Percentiles rank a stretch among this genome's conserved stretches.
Conservation (phyloP, 1,140 invertebrate species). For the Bombus waltoni region DNA sequence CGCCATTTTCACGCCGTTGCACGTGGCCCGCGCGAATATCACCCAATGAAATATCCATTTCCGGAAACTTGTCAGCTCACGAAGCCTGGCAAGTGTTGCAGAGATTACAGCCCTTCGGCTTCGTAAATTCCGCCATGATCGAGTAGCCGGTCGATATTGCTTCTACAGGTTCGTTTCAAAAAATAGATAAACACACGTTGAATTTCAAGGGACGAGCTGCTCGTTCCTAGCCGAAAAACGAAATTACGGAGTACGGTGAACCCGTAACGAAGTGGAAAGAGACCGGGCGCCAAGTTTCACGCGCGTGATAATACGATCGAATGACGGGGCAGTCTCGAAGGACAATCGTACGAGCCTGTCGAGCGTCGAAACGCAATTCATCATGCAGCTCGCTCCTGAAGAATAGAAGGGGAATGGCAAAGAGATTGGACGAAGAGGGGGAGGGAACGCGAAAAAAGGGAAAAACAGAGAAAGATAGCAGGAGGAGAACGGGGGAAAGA, state of each 20-base stretch:
- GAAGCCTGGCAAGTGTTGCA: neutral
- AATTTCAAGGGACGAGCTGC: neutral
- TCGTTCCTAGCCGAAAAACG: no score
- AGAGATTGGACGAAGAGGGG: neutral
- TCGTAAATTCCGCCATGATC: neutral
- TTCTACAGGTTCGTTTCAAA: neutral
- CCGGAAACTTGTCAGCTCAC: neutral
- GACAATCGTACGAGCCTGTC: constrained; percentile 64
- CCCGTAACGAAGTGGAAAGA: neutral
- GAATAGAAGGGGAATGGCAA: neutral
- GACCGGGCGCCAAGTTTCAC: constrained; percentile 44
- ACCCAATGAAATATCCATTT: constrained; percentile 35
- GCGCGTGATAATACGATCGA: constrained; percentile 64
- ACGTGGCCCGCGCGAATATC: constrained; percentile 15
- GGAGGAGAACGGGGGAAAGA: neutral
- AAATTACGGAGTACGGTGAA: neutral
- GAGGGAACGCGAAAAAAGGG: neutral
- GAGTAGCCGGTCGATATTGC: neutral
- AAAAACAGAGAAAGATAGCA: neutral
- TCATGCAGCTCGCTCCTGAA: constrained; percentile 57
- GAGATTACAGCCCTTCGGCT: neutral
- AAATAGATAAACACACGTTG: neutral
- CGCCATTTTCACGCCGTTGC: constrained; percentile 8
- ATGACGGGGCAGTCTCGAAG: constrained; percentile 70
- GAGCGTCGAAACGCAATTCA: constrained; percentile 79